Evolutionary conservation across 1,140 invertebrate species (phyloP).

Genomic region (Drosophila chauvacae): DNA sequence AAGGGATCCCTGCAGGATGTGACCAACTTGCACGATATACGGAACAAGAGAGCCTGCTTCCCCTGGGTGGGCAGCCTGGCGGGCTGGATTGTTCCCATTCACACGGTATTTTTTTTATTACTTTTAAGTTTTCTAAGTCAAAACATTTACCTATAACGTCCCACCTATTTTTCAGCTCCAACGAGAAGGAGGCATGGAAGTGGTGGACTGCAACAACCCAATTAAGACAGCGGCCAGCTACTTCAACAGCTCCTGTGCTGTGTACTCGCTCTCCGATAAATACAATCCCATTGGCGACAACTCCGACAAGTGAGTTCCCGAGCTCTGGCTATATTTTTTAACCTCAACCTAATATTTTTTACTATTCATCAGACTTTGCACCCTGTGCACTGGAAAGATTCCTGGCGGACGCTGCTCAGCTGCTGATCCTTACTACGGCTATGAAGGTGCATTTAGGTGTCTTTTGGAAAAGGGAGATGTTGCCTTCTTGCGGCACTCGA

Average conservation of each 20-base stretch:
- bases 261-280: slow-evolving; percentile 95
- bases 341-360: not conserved
- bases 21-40: slow-evolving; percentile 87
- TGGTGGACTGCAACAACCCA: slow-evolving; percentile 97
- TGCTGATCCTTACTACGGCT: slow-evolving; percentile 95
- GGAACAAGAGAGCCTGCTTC: slow-evolving; percentile 94
- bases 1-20: slow-evolving; percentile 88
- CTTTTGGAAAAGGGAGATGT: slow-evolving; percentile 94
- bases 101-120: slow-evolving; percentile 85
- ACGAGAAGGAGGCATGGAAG: slow-evolving; percentile 91
- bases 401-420: slow-evolving; percentile 92
- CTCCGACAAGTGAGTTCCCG: slow-evolving; percentile 86
- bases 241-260: slow-evolving; percentile 96
- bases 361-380: slow-evolving; percentile 87
- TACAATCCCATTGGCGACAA: slow-evolving; percentile 97
- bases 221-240: slow-evolving; percentile 96
- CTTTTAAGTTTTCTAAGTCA: not conserved
- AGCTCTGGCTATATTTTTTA: not conserved
- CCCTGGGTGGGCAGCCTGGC: slow-evolving; percentile 95
- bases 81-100: slow-evolving; percentile 96
- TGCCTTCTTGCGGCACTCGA: slow-evolving; percentile 96
- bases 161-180: slow-evolving; percentile 88
- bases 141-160: not conserved
- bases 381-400: slow-evolving; percentile 92
- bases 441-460: slow-evolving; percentile 95